phyloP scores from a whole-genome alignment of 2,888 invertebrate genomes.

The Polyommatus icarus region DNA sequence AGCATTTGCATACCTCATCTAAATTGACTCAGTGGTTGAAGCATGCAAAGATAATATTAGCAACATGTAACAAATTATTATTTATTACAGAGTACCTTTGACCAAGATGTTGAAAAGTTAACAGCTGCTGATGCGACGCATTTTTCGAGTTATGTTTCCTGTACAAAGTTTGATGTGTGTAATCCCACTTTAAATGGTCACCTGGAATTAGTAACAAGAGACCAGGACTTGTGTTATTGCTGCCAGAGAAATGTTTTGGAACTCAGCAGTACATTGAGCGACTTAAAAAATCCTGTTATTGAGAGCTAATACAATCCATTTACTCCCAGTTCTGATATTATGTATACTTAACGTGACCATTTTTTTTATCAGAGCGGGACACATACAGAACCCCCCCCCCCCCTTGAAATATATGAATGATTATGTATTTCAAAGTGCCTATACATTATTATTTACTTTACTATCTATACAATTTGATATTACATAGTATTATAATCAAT shows the following conservation, averaged over 20 bases:
- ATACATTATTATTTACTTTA: too few relatives aligned
- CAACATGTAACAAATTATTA: neutral
- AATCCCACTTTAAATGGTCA: slow-evolving; percentile 37
- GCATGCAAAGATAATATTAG: neutral
- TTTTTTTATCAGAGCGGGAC: too few relatives aligned
- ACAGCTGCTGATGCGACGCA: slow-evolving; percentile 82
- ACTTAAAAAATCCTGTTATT: neutral
- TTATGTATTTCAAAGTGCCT: too few relatives aligned
- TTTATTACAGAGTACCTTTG: slow-evolving; percentile 67
- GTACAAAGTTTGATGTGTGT: slow-evolving; percentile 39
- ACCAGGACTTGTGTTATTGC: slow-evolving; percentile 58
- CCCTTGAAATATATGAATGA: too few relatives aligned
- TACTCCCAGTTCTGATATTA: neutral
- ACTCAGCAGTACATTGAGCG: slow-evolving; percentile 35
- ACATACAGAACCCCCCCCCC: too few relatives aligned
- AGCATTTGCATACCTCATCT: too few relatives aligned
- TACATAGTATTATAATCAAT: too few relatives aligned
- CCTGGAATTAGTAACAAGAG: slow-evolving; percentile 25
- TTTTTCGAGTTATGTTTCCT: slow-evolving; percentile 77
- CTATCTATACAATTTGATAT: too few relatives aligned
- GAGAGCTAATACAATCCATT: neutral
- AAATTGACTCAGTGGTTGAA: too few relatives aligned
- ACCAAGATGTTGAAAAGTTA: slow-evolving; percentile 58
- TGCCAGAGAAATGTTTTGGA: slow-evolving; percentile 66
- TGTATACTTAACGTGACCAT: too few relatives aligned